Evolutionary conservation across 2,113 vertebrate genomes (phyloP), one percentile per base, ranked within the genome.

Genomic region (Arenaria interpres): DNA sequence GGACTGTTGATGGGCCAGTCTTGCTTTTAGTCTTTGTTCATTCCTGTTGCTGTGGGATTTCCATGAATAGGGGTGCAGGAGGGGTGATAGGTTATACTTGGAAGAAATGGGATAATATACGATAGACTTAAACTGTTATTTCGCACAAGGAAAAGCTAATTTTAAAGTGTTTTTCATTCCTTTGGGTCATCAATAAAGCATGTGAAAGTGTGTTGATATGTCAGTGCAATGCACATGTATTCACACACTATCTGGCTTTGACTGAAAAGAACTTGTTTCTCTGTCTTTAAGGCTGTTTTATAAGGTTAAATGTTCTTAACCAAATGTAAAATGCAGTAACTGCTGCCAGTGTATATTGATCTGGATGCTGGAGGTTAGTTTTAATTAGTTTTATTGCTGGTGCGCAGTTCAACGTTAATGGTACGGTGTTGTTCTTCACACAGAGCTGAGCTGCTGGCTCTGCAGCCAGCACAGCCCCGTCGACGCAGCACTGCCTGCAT

Each of bases 301-400:
- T 51, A 69, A 83, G 30, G 45, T 56, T 89, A 86, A 92, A 63
- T 54, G 19, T 63, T 62, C 51, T 81, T 64, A 85, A 92, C 18
- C 20, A 25, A 41, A 56, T 30, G 67, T 32, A 45, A 76, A 96
- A 50, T 53, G 68, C 41, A 89, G 67, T 37, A 50, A 10, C 48
- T 23, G 62, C 66, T 91, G 71, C 85, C 89, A 41, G 12, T 37
- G 72, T 43, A 3, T 66, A 93, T 96, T 76, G 94, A 93, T 92
- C 75, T 74, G 73, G 50, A 41, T 72, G 63, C 46, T 93, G 56
- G 50, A 69, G 72, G 51, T 90, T 59, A 48, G 46, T 92, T 97
- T 93, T 76, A 91, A 92, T 94, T 80, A 78, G 69, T 81, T 93
- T 88, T 75, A 71, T 85, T 92, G 77, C 72, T 71, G 74, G 32